Percentiles rank a stretch among this genome's conserved stretches.
These are phyloP conservation scores for Rhingia campestris DNA, from an alignment of 2,888 invertebrate species.

Conservation along the genomic window DNA sequence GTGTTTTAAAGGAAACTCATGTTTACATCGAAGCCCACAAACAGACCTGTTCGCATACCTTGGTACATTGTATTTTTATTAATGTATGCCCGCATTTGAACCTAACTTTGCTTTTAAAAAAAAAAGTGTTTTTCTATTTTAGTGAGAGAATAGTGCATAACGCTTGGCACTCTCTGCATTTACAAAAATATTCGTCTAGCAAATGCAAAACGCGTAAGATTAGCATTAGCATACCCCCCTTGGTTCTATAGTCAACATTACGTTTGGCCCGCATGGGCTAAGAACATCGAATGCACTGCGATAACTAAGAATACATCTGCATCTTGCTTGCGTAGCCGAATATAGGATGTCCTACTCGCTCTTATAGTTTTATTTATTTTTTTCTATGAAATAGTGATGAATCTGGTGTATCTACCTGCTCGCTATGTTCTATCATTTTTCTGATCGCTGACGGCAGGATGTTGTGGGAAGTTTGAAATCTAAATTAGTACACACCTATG, in stretches of 20 bases:
- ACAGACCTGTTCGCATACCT: constrained; percentile 24
- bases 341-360: constrained; percentile 3
- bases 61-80: constrained; percentile 50
- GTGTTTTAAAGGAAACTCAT: constrained; percentile 10
- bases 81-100: constrained; percentile 50
- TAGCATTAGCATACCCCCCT: neutral
- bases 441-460: constrained; percentile 67
- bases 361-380: constrained; percentile 48
- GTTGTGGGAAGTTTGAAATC: constrained; percentile 69
- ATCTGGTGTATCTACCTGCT: constrained; percentile 56
- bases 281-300: constrained; percentile 15
- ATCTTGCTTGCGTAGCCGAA: constrained; percentile 19
- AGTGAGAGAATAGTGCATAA: constrained; percentile 34
- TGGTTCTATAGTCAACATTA: neutral
- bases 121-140: constrained; percentile 49
- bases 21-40: constrained; percentile 25
- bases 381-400: constrained; percentile 45
- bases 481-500: constrained; percentile 57
- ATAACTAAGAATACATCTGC: constrained; percentile 23
- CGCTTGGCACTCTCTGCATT: constrained; percentile 41
- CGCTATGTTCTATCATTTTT: constrained; percentile 51
- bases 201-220: constrained; percentile 8
- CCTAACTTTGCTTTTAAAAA: constrained; percentile 28
- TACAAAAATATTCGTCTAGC: constrained; percentile 35
- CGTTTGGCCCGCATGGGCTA: neutral